phyloP scores from a whole-genome alignment of 1,140 invertebrate genomes.

The Drosophila burlai region DNA sequence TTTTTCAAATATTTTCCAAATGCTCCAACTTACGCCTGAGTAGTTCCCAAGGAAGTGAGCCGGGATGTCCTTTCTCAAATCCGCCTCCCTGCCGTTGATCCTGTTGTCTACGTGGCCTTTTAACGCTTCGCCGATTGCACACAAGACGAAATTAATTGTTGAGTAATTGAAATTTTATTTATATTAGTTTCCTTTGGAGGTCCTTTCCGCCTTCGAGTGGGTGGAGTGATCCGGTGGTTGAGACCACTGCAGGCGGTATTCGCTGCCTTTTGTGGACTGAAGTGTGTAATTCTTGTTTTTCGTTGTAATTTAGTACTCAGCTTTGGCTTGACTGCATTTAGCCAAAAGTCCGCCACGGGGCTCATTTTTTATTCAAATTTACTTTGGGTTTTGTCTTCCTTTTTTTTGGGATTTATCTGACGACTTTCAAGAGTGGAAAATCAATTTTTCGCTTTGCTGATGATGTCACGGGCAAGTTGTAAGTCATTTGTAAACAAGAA shows the following conservation, averaged over 20 bases:
- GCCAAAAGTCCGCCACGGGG: slow-evolving; percentile 36
- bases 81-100: slow-evolving; percentile 11
- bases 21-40: slow-evolving; percentile 56
- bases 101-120: slow-evolving; percentile 50
- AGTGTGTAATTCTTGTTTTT: slow-evolving; percentile 75
- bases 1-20: slow-evolving; percentile 47
- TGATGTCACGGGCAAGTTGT: slow-evolving; percentile 55
- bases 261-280: slow-evolving; percentile 56
- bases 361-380: slow-evolving; percentile 76
- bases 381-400: slow-evolving; percentile 27
- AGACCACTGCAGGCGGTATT: slow-evolving; percentile 58
- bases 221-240: slow-evolving; percentile 1
- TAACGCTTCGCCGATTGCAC: slow-evolving; percentile 77
- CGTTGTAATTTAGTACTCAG: slow-evolving; percentile 59
- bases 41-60: slow-evolving; percentile 54
- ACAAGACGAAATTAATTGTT: slow-evolving; percentile 85
- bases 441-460: slow-evolving; percentile 71
- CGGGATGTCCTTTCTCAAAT: slow-evolving; percentile 44
- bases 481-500: slow-evolving; percentile 33
- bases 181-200: slow-evolving; percentile 79
- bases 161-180: slow-evolving; percentile 85
- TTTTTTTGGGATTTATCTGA: not conserved
- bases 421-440: slow-evolving; percentile 47
- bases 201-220: slow-evolving; percentile 24
- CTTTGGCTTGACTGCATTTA: slow-evolving; percentile 59